These are phyloP conservation scores for Notospermus geniculatus DNA, from an alignment of 1,140 invertebrate genomes.

Conservation along the genomic window DNA sequence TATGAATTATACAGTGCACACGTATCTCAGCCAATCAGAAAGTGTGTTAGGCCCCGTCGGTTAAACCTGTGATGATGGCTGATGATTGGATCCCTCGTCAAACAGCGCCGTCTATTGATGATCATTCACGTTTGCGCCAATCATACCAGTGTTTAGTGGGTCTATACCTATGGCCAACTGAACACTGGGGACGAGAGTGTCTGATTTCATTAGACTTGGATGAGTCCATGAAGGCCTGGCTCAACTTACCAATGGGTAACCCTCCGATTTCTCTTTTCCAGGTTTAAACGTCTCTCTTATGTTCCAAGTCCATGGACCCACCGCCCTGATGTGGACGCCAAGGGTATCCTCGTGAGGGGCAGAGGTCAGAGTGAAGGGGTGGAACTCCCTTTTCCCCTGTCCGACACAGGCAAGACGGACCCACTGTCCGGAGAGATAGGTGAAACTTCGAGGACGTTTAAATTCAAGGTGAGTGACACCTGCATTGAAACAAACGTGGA, in stretches of 20 bases:
- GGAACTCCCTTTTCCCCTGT: slow-evolving; percentile 89
- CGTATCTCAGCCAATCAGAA: no score
- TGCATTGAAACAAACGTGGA: slow-evolving; percentile 25
- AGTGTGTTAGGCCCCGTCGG: no score
- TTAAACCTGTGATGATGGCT: no score
- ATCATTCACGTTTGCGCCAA: no score
- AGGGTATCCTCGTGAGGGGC: slow-evolving; percentile 97
- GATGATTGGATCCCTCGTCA: no score
- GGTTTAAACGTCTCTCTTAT: slow-evolving; percentile 95
- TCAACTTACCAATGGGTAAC: not conserved
- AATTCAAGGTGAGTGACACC: slow-evolving; percentile 65
- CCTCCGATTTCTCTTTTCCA: slow-evolving; percentile 64
- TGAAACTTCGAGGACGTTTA: slow-evolving; percentile 86
- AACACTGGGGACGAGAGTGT: no score
- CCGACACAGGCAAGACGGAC: slow-evolving; percentile 90
- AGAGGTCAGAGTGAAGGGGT: slow-evolving; percentile 97
- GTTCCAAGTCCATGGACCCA: slow-evolving; percentile 98
- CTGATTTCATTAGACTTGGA: not conserved
- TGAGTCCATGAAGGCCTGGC: not conserved
- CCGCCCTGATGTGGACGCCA: slow-evolving; percentile 89
- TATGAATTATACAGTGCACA: no score
- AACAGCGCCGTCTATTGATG: no score
- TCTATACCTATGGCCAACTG: no score
- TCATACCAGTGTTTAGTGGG: no score
- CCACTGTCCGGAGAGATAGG: slow-evolving; percentile 87